phyloP scores from a whole-genome alignment of 1,140 invertebrate genomes.

The Procambarus virginalis region DNA sequence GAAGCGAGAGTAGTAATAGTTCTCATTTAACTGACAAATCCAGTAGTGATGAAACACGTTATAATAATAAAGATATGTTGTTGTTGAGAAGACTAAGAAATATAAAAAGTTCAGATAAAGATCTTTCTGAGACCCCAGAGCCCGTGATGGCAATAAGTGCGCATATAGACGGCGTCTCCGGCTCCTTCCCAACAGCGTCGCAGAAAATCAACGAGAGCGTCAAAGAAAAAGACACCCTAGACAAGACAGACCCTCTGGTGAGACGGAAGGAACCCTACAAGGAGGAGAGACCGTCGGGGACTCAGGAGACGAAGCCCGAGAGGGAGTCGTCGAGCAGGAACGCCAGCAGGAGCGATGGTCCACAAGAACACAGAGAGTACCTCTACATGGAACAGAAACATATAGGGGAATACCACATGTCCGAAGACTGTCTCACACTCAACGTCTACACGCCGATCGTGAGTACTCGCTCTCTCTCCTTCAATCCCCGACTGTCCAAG shows the following conservation, averaged over 20 bases:
- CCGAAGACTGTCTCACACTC: slow-evolving; percentile 73
- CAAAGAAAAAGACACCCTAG: background rate
- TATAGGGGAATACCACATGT: slow-evolving; percentile 71
- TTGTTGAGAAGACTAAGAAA: slow-evolving; percentile 7
- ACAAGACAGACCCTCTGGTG: background rate
- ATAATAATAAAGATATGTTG: background rate
- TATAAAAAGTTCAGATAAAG: background rate
- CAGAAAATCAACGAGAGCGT: background rate
- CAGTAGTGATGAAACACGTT: slow-evolving; percentile 24
- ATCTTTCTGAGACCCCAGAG: background rate
- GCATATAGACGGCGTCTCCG: background rate
- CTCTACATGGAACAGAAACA: slow-evolving; percentile 50
- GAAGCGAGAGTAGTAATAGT: slow-evolving; percentile 17
- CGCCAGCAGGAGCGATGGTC: background rate
- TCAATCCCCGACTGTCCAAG: background rate
- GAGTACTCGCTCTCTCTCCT: slow-evolving; percentile 39
- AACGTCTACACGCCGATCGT: slow-evolving; percentile 72
- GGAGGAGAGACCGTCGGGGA: background rate
- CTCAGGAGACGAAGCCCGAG: background rate
- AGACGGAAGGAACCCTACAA: background rate
- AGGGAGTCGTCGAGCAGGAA: background rate
- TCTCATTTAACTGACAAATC: background rate
- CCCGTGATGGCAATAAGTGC: no score
- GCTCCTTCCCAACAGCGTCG: background rate
- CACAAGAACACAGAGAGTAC: background rate